Conservation (phyloP, 2,113 vertebrate species). For the Chrysochloris asiatica region DNA sequence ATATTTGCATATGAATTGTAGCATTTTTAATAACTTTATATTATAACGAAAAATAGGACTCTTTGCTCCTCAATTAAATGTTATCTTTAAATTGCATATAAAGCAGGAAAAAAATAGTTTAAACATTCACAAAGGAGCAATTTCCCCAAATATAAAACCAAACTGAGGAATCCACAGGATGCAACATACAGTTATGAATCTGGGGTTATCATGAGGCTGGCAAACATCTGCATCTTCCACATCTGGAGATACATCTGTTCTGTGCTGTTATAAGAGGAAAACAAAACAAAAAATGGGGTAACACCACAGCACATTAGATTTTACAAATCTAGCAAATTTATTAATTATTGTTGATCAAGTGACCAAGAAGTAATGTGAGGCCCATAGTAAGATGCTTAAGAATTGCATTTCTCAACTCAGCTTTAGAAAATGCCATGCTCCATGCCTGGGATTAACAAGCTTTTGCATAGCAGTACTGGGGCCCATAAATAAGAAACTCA, state of each 20-base stretch:
- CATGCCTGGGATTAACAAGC: slow-evolving; percentile 73
- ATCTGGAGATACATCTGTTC: slow-evolving; percentile 71
- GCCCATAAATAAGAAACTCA: slow-evolving; percentile 81
- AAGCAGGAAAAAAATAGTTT: slow-evolving; percentile 15
- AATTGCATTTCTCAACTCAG: slow-evolving; percentile 69
- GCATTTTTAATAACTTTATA: slow-evolving; percentile 1
- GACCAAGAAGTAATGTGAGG: slow-evolving; percentile 40
- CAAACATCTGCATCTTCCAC: slow-evolving; percentile 50
- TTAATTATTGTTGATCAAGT: slow-evolving; percentile 49
- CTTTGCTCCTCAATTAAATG: background rate
- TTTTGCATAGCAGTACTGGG: slow-evolving; percentile 73
- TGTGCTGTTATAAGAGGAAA: slow-evolving; percentile 46
- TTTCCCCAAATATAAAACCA: too few species aligned
- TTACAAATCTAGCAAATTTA: slow-evolving; percentile 63
- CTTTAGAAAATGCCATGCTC: slow-evolving; percentile 71
- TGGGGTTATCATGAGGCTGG: slow-evolving; percentile 5
- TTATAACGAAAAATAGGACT: background rate
- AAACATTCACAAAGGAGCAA: too few species aligned
- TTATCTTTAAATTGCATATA: background rate
- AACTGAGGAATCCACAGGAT: slow-evolving; percentile 21
- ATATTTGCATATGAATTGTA: slow-evolving; percentile 10
- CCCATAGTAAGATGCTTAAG: slow-evolving; percentile 60
- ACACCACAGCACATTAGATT: slow-evolving; percentile 44
- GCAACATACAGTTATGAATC: background rate
- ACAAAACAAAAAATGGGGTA: slow-evolving; percentile 46